Percentiles rank a stretch among this genome's conserved stretches.
These are phyloP conservation scores for Drosophila phalerata DNA, from an alignment of 2,888 invertebrate species.

Conservation along the genomic window DNA sequence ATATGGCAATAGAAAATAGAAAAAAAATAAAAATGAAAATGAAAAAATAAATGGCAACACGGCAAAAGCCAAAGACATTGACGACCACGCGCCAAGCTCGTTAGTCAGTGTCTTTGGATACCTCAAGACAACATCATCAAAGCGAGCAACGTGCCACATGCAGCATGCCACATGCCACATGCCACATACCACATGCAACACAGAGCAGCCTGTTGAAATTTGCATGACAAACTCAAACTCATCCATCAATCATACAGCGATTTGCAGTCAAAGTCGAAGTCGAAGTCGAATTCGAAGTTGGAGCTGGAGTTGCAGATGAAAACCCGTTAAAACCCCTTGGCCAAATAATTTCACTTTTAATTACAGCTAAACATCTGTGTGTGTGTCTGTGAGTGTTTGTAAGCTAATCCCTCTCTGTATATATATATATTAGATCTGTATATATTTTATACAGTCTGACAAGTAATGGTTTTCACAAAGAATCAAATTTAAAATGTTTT, in stretches of 20 bases:
- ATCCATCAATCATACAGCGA: conserved; percentile 75
- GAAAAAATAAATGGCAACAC: neutral
- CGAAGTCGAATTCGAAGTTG: conserved; percentile 25
- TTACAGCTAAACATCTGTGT: conserved; percentile 36
- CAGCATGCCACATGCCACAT: conserved; percentile 22
- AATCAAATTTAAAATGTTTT: too few relatives aligned
- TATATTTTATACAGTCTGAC: neutral
- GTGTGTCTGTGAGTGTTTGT: conserved; percentile 5
- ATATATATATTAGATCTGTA: conserved; percentile 2
- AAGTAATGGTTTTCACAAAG: neutral
- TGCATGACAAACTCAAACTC: conserved; percentile 82
- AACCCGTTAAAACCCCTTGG: conserved; percentile 71
- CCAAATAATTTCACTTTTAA: conserved; percentile 78
- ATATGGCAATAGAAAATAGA: conserved; percentile 50
- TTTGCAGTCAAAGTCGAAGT: conserved; percentile 50
- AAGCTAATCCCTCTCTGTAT: conserved; percentile 60
- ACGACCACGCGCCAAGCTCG: conserved; percentile 75
- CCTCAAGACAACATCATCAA: conserved; percentile 61
- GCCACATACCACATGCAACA: conserved; percentile 36
- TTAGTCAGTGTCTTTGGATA: conserved; percentile 54
- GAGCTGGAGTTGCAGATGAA: conserved; percentile 41
- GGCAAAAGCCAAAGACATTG: conserved; percentile 11
- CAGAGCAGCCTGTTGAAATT: conserved; percentile 69
- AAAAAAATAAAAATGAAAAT: conserved; percentile 11
- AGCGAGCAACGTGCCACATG: conserved; percentile 41